Conservation (phyloP, 2,888 invertebrate genomes). For the Gastrophysa polygoni region DNA sequence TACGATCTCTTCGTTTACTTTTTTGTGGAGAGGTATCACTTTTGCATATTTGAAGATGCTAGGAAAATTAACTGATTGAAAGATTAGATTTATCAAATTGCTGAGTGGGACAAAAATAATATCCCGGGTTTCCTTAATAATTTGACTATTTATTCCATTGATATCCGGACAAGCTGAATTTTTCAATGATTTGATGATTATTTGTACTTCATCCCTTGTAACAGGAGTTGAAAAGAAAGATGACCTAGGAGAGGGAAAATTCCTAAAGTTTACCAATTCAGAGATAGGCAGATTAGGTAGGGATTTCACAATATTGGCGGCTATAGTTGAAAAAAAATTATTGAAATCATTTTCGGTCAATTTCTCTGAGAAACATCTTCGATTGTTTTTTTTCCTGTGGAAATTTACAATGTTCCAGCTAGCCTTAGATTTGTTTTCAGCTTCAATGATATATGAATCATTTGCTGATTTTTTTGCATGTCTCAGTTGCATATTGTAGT, state of each 20-base stretch:
- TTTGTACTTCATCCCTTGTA: background rate
- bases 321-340: background rate
- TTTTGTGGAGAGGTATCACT: background rate
- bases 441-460: slow-evolving; percentile 6
- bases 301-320: slow-evolving; percentile 1
- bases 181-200: background rate
- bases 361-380: background rate
- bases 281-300: background rate
- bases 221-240: slow-evolving; percentile 7
- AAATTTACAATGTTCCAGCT: slow-evolving; percentile 7
- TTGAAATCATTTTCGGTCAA: background rate
- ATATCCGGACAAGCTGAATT: slow-evolving; percentile 4
- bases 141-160: background rate
- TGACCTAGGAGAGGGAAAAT: background rate
- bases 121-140: no score
- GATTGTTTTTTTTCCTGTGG: background rate
- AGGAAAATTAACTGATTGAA: background rate
- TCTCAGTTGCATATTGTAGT: background rate
- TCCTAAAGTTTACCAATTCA: slow-evolving; percentile 4
- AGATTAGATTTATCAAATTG: background rate
- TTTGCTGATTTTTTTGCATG: slow-evolving; percentile 7
- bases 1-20: no score
- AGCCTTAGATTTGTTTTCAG: slow-evolving; percentile 15
- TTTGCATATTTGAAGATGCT: background rate
- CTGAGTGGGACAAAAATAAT: background rate